Evolutionary conservation across 2,888 invertebrate genomes (phyloP).

Genomic region (Cryptosula pallasiana): DNA sequence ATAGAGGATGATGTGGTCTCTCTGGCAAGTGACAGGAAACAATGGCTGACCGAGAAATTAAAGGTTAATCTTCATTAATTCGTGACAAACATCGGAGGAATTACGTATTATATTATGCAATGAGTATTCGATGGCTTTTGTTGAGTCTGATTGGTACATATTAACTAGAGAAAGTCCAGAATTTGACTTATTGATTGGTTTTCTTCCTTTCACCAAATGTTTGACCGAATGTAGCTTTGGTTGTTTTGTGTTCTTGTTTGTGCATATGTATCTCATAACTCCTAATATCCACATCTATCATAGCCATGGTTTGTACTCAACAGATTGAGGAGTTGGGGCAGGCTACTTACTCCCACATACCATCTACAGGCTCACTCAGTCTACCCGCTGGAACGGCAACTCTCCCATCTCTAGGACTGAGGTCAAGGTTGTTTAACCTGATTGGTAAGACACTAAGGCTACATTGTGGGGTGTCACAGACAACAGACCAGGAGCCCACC

Average conservation of each 20-base stretch:
- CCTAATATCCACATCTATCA: too few relatives aligned
- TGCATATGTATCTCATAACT: too few relatives aligned
- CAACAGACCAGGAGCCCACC: not conserved
- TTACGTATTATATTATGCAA: too few relatives aligned
- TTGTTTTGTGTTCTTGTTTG: too few relatives aligned
- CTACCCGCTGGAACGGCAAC: not conserved
- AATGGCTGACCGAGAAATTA: conserved; percentile 32
- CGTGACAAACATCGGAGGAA: too few relatives aligned
- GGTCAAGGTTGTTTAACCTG: conserved; percentile 7
- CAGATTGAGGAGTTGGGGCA: not conserved
- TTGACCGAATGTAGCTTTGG: too few relatives aligned
- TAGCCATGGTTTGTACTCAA: too few relatives aligned
- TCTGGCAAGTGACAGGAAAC: conserved; percentile 30
- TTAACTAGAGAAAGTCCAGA: too few relatives aligned
- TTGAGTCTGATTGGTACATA: too few relatives aligned
- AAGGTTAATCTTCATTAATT: not conserved
- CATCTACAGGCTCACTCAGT: not conserved
- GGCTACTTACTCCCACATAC: not conserved
- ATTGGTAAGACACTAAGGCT: conserved; percentile 4
- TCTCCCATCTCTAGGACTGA: conserved; percentile 1
- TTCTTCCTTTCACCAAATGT: too few relatives aligned
- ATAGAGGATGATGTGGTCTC: conserved; percentile 34
- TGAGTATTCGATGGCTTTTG: too few relatives aligned
- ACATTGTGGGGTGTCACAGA: not conserved
- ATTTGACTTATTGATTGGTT: too few relatives aligned